phyloP scores from a whole-genome alignment of 2,888 invertebrate species.

The Tetragonisca angustula region DNA sequence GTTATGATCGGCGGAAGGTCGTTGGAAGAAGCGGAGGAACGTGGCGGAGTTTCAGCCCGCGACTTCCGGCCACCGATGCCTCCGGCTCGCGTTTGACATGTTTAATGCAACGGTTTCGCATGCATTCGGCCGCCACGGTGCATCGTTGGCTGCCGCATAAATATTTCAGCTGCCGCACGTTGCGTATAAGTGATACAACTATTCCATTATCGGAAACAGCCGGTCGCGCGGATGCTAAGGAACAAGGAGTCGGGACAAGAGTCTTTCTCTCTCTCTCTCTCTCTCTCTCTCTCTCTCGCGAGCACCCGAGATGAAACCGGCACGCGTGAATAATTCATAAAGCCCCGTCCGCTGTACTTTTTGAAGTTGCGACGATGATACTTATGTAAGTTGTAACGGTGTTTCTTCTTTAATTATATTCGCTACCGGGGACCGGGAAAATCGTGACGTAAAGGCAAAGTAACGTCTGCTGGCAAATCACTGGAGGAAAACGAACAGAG shows the following conservation, averaged over 20 bases:
- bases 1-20: neutral
- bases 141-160: slow-evolving; percentile 40
- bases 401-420: slow-evolving; percentile 23
- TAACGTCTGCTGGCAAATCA: neutral
- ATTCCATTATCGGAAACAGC: slow-evolving; percentile 53
- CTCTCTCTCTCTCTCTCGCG: neutral
- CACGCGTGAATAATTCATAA: slow-evolving; percentile 44
- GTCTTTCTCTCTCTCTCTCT: neutral
- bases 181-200: slow-evolving; percentile 52
- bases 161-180: slow-evolving; percentile 51
- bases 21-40: slow-evolving; percentile 2
- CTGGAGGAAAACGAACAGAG: no score
- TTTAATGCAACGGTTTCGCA: slow-evolving; percentile 74
- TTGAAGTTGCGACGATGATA: slow-evolving; percentile 16
- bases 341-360: neutral
- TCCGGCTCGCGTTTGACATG: slow-evolving; percentile 65
- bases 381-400: neutral
- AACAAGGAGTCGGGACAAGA: slow-evolving; percentile 26
- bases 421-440: neutral
- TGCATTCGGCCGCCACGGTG: slow-evolving; percentile 43
- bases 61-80: slow-evolving; percentile 23
- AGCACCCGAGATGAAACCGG: slow-evolving; percentile 34
- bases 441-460: neutral
- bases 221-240: slow-evolving; percentile 17
- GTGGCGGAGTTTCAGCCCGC: slow-evolving; percentile 18